These are phyloP conservation scores for Nasonia oneida DNA, from an alignment of 2,888 invertebrate species.

Conservation along the genomic window DNA sequence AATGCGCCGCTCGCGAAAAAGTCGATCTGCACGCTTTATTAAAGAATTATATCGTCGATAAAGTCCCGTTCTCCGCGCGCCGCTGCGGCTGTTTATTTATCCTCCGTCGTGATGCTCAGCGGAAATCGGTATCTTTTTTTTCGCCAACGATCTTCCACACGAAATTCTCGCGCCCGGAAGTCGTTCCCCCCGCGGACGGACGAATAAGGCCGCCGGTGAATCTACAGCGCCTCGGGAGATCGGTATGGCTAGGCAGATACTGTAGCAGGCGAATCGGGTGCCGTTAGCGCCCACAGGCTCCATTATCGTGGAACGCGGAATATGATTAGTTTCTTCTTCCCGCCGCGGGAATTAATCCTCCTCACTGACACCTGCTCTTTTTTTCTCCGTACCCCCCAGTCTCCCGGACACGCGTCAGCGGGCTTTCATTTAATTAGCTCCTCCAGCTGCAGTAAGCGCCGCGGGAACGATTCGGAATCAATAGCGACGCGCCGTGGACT, in stretches of 20 bases:
- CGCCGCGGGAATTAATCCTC: slow-evolving; percentile 51
- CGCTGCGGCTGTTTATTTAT: slow-evolving; percentile 36
- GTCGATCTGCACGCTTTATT: slow-evolving; percentile 20
- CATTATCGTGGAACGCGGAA: slow-evolving; percentile 58
- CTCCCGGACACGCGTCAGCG: neutral
- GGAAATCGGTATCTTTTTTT: too few relatives aligned
- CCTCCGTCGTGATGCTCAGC: neutral
- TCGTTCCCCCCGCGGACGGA: neutral
- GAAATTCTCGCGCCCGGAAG: neutral
- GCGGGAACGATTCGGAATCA: neutral
- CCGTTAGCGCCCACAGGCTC: slow-evolving; percentile 46
- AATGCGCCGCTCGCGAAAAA: neutral
- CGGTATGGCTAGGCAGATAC: neutral
- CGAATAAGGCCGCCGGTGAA: neutral
- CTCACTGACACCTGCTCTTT: slow-evolving; percentile 31
- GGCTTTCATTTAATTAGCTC: neutral
- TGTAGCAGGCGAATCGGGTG: slow-evolving; percentile 22
- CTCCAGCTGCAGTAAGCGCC: neutral
- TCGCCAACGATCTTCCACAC: neutral
- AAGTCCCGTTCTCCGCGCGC: slow-evolving; percentile 20
- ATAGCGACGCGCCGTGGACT: neutral
- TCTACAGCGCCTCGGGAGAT: neutral
- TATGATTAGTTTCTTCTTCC: slow-evolving; percentile 42
- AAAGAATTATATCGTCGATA: slow-evolving; percentile 32
- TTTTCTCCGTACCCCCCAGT: neutral